These are phyloP conservation scores for Bombus confusus DNA, from an alignment of 1,140 invertebrate genomes.

Conservation along the genomic window DNA sequence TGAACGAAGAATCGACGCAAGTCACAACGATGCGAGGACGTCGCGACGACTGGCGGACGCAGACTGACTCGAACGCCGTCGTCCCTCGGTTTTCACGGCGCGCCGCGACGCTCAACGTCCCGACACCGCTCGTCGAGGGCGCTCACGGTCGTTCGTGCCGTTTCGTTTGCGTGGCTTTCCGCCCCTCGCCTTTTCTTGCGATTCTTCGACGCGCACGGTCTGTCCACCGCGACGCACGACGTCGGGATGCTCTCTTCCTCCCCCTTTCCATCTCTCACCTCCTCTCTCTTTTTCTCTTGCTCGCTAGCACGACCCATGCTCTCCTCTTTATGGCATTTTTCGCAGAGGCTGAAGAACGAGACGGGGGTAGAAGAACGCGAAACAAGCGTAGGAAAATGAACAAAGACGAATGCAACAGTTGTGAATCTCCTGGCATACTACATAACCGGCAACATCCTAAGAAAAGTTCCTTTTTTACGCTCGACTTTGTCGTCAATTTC, in stretches of 20 bases:
- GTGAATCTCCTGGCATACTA: conserved; percentile 13
- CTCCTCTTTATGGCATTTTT: neutral
- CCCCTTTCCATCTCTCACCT: neutral
- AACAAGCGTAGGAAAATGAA: conserved; percentile 38
- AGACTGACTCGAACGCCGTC: conserved; percentile 70
- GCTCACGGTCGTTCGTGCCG: conserved; percentile 60
- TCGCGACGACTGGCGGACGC: conserved; percentile 76
- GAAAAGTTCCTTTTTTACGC: conserved; percentile 22
- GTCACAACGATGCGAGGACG: conserved; percentile 57
- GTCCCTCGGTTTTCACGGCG: conserved; percentile 56
- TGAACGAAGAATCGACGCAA: conserved; percentile 24
- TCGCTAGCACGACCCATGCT: neutral
- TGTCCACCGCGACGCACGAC: neutral
- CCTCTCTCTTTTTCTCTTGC: neutral
- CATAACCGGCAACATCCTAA: neutral
- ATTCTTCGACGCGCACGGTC: conserved; percentile 16
- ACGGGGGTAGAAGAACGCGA: neutral
- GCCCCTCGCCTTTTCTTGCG: conserved; percentile 58
- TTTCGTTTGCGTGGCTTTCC: conserved; percentile 54
- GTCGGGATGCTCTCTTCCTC: neutral
- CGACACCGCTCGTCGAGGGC: conserved; percentile 65
- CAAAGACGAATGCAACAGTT: conserved; percentile 54
- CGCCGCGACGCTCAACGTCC: conserved; percentile 70
- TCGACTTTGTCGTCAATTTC: conserved; percentile 12
- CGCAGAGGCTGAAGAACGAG: neutral